Conservation (phyloP, 2,888 invertebrate species). For the Acanthacorydalis orientalis region DNA sequence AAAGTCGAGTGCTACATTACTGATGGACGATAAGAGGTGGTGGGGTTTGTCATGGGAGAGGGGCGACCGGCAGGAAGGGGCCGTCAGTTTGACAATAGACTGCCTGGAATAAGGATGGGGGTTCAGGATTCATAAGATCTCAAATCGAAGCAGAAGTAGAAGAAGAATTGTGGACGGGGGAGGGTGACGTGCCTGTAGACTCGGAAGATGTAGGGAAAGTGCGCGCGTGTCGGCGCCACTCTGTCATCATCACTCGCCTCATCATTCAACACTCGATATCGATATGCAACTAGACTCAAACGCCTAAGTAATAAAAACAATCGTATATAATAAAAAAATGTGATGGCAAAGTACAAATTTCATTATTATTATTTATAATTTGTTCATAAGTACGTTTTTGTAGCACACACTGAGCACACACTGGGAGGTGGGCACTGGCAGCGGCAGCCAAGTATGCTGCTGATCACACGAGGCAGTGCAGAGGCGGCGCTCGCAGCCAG, state of each 20-base stretch:
- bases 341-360: constrained; percentile 13
- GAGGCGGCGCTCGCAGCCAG: constrained; percentile 13
- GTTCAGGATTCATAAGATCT: constrained; percentile 3
- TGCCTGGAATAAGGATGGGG: constrained; percentile 6
- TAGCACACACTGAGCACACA: constrained; percentile 12
- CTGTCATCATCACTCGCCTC: constrained; percentile 2
- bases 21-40: too few species aligned
- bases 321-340: constrained; percentile 12
- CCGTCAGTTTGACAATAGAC: constrained; percentile 8
- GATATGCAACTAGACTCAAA: constrained; percentile 15
- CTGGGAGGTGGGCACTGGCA: constrained; percentile 8
- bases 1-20: too few species aligned
- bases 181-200: constrained; percentile 9
- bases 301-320: constrained; percentile 13
- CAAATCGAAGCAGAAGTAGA: too few species aligned
- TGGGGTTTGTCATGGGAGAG: too few species aligned
- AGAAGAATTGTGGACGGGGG: constrained; percentile 1
- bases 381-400: constrained; percentile 8
- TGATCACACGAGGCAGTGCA: constrained; percentile 9
- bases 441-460: constrained; percentile 8
- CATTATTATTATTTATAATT: constrained; percentile 10
- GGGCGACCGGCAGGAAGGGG: constrained; percentile 6
- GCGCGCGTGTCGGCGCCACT: constrained; percentile 6
- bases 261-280: constrained; percentile 9
- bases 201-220: constrained; percentile 10